phyloP scores from a whole-genome alignment of 1,140 invertebrate genomes.

The Calephelis virginiensis region DNA sequence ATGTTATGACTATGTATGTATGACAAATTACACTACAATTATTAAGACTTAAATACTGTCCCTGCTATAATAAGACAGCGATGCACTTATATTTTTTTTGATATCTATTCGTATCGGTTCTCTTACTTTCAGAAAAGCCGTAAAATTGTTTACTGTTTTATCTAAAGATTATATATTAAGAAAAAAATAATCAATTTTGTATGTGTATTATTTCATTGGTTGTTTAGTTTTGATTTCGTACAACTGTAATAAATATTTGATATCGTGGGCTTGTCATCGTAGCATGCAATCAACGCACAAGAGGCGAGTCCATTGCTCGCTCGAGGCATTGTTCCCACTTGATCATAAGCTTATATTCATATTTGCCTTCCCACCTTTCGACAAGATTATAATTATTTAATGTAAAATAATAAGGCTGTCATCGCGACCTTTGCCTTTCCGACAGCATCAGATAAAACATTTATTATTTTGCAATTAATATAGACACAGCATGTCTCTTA shows the following conservation, averaged over 20 bases:
- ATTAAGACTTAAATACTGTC: too few species aligned
- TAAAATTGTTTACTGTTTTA: too few species aligned
- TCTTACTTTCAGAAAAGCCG: too few species aligned
- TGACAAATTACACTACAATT: too few species aligned
- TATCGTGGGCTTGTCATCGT: constrained; percentile 66
- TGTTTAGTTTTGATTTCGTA: constrained; percentile 33
- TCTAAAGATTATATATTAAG: too few species aligned
- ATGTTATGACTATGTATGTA: too few species aligned
- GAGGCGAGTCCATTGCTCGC: constrained; percentile 44
- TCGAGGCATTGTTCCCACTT: constrained; percentile 61
- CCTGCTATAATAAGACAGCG: too few species aligned
- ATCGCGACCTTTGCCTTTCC: constrained; percentile 1
- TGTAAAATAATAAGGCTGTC: constrained; percentile 19
- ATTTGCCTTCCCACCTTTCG: constrained; percentile 40
- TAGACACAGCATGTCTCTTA: too few species aligned
- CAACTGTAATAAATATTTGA: constrained; percentile 60
- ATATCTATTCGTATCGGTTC: too few species aligned
- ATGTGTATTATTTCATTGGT: constrained; percentile 22
- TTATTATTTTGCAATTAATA: neutral
- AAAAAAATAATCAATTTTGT: too few species aligned
- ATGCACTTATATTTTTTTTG: too few species aligned
- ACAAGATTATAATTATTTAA: constrained; percentile 15
- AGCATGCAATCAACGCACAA: constrained; percentile 68
- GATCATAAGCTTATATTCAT: constrained; percentile 37
- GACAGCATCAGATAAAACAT: constrained; percentile 8